Evolutionary conservation across 2,797 vertebrate genomes (phyloP).

Genomic region (Hemitrygon akajei): DNA sequence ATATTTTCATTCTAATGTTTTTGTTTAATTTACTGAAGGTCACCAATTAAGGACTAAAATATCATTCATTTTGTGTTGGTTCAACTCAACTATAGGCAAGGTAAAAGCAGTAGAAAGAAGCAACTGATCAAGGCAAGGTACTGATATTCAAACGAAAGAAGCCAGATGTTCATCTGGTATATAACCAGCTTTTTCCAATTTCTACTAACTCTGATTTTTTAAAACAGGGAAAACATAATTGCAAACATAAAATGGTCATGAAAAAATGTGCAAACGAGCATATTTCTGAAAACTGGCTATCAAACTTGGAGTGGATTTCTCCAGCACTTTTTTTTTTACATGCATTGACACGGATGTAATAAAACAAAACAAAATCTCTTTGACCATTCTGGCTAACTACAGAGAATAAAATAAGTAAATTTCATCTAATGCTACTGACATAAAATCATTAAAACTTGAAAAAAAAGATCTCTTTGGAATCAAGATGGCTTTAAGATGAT

Average conservation of each 20-base stretch:
- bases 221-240: neutral
- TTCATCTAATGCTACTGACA: neutral
- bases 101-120: neutral
- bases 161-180: neutral
- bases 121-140: neutral
- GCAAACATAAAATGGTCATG: neutral
- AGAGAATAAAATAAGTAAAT: neutral
- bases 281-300: neutral
- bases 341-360: neutral
- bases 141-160: neutral
- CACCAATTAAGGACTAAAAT: neutral
- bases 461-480: neutral
- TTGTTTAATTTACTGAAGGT: neutral
- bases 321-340: neutral
- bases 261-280: neutral
- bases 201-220: neutral
- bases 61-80: neutral
- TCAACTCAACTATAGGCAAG: neutral
- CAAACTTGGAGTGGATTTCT: neutral
- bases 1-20: neutral
- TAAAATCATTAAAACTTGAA: neutral
- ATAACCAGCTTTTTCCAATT: neutral
- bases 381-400: neutral
- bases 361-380: neutral
- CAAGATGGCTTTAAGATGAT: neutral